phyloP scores from a whole-genome alignment of 2,797 vertebrate species.

The Typhlichthys eigenmanni region DNA sequence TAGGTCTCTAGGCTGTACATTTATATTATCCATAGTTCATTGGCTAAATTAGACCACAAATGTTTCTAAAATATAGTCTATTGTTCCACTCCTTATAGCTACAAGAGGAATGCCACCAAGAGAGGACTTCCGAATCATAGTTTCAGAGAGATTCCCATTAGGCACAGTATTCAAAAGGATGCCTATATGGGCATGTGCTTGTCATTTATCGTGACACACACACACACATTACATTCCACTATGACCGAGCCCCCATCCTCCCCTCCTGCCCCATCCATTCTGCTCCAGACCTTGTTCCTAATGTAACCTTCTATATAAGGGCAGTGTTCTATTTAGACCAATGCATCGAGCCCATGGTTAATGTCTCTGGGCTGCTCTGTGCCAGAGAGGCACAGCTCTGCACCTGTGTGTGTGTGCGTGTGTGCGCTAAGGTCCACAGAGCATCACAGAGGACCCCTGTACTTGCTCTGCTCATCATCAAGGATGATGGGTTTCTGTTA shows the following conservation, averaged over 20 bases:
- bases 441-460: constrained; percentile 40
- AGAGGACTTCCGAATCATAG: constrained; percentile 60
- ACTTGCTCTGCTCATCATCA: constrained; percentile 74
- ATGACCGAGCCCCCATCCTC: constrained; percentile 14
- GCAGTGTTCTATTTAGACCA: constrained; percentile 68
- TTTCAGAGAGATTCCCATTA: constrained; percentile 53
- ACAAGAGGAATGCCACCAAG: constrained; percentile 68
- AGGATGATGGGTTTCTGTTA: constrained; percentile 18
- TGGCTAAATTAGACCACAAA: too few relatives aligned
- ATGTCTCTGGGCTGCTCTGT: constrained; percentile 47
- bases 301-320: constrained; percentile 85
- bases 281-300: constrained; percentile 51
- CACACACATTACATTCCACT: constrained; percentile 60
- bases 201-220: constrained; percentile 22
- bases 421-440: constrained; percentile 44
- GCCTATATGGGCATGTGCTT: background rate
- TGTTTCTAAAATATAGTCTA: constrained; percentile 32
- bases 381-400: constrained; percentile 43
- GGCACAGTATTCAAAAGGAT: constrained; percentile 31
- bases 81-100: constrained; percentile 53
- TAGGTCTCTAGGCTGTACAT: too few relatives aligned
- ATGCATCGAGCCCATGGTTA: constrained; percentile 71
- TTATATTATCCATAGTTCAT: too few relatives aligned
- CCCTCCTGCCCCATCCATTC: constrained; percentile 42
- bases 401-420: constrained; percentile 23